Conservation (phyloP, 2,797 vertebrate species). For the Neostethus bicornis region DNA sequence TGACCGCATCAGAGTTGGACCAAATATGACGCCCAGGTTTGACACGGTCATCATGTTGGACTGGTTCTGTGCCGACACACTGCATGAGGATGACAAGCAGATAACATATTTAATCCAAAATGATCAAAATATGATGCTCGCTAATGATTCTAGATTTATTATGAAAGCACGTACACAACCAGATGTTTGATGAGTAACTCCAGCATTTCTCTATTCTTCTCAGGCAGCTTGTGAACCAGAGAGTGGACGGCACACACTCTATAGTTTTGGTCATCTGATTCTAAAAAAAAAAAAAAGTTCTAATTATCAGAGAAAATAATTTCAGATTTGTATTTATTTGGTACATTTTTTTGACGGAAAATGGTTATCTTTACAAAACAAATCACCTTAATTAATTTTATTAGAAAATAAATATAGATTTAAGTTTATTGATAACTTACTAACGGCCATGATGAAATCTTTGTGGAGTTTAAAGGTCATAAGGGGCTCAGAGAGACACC, state of each 20-base stretch:
- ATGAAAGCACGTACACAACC: slow-evolving; percentile 83
- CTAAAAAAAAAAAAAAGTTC: slow-evolving; percentile 69
- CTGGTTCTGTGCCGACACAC: slow-evolving; percentile 92
- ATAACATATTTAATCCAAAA: too few relatives aligned
- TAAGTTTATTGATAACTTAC: slow-evolving; percentile 82
- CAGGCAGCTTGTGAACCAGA: slow-evolving; percentile 90
- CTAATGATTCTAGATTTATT: too few relatives aligned
- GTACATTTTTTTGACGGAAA: too few relatives aligned
- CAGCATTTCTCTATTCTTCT: slow-evolving; percentile 96
- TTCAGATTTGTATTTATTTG: too few relatives aligned
- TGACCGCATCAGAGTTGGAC: slow-evolving; percentile 95
- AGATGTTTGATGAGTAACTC: slow-evolving; percentile 94
- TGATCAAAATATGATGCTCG: too few relatives aligned
- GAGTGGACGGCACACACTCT: slow-evolving; percentile 93
- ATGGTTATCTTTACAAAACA: too few relatives aligned
- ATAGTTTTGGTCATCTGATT: slow-evolving; percentile 97
- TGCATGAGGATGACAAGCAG: slow-evolving; percentile 52
- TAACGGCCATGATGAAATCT: slow-evolving; percentile 95
- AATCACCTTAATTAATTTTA: too few relatives aligned
- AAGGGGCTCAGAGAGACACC: slow-evolving; percentile 93
- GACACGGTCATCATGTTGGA: slow-evolving; percentile 97
- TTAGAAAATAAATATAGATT: too few relatives aligned
- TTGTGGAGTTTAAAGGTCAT: slow-evolving; percentile 97
- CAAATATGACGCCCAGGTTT: slow-evolving; percentile 97
- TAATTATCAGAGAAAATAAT: slow-evolving; percentile 7